Evolutionary conservation across 2,113 vertebrate species (phyloP).

Genomic region (Nycticebus coucang): DNA sequence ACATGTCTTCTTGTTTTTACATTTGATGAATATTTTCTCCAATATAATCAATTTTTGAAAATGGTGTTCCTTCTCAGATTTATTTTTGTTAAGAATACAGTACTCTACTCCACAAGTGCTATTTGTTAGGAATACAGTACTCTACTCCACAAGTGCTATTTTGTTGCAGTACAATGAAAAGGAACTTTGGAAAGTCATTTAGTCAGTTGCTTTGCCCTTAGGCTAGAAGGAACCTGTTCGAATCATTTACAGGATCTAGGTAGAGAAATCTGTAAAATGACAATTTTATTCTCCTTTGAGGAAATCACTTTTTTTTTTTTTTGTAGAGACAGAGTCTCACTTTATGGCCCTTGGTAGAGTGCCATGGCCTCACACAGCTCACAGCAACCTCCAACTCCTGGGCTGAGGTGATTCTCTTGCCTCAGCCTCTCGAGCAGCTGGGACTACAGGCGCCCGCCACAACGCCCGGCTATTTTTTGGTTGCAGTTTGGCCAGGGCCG

Average conservation of each 20-base stretch:
- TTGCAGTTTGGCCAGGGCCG: too few species aligned
- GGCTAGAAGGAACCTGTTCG: background rate
- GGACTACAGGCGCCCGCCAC: too few species aligned
- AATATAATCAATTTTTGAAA: slow-evolving; percentile 47
- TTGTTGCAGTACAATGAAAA: slow-evolving; percentile 54
- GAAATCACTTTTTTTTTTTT: background rate
- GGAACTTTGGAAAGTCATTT: slow-evolving; percentile 51
- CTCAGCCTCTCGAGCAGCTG: too few species aligned
- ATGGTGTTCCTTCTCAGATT: slow-evolving; percentile 56
- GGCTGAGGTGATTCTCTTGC: too few species aligned
- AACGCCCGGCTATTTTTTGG: too few species aligned
- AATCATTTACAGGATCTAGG: background rate
- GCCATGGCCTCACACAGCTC: too few species aligned
- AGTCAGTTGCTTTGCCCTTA: slow-evolving; percentile 53
- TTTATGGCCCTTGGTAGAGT: too few species aligned
- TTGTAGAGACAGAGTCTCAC: too few species aligned
- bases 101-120: background rate
- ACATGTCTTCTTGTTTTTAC: slow-evolving; percentile 48
- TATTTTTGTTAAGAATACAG: slow-evolving; percentile 58
- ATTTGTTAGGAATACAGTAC: slow-evolving; percentile 46
- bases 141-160: background rate
- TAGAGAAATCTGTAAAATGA: background rate
- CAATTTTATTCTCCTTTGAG: background rate
- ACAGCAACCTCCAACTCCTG: too few species aligned
- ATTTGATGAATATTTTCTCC: slow-evolving; percentile 61